Percentiles rank a stretch among this genome's conserved stretches.
Evolutionary conservation across 2,113 vertebrate genomes (phyloP).

Genomic region (Parotia lawesii): DNA sequence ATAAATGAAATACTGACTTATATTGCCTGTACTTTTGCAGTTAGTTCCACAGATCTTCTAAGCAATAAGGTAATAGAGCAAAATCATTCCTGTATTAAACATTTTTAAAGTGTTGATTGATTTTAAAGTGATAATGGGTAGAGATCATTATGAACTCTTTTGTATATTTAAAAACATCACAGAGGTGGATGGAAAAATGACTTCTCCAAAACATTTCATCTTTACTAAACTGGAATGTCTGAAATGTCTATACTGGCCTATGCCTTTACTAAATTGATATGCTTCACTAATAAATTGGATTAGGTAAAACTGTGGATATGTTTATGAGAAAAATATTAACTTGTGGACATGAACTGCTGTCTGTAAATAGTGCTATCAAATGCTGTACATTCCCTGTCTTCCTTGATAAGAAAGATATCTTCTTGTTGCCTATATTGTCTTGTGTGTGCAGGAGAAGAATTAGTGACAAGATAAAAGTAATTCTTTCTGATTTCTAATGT

Average conservation of each 20-base stretch:
- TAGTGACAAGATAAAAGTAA: not conserved
- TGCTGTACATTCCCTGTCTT: not conserved
- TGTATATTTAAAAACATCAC: not conserved
- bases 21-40: slow-evolving; percentile 35
- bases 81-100: not conserved
- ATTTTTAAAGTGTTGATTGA: not conserved
- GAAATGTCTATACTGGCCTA: not conserved
- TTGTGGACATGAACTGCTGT: not conserved
- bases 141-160: not conserved
- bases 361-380: not conserved
- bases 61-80: not conserved
- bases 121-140: not conserved
- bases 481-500: not conserved
- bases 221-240: not conserved
- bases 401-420: not conserved
- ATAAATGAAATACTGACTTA: slow-evolving; percentile 70
- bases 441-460: not conserved
- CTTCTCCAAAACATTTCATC: not conserved
- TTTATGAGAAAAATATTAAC: not conserved
- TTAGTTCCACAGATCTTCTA: not conserved
- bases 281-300: not conserved
- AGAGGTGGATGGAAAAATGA: not conserved
- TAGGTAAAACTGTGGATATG: not conserved
- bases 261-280: not conserved
- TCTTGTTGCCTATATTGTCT: not conserved